phyloP scores from a whole-genome alignment of 37 sponge, comb jelly and placozoan genomes.

The Agelas oroides region DNA sequence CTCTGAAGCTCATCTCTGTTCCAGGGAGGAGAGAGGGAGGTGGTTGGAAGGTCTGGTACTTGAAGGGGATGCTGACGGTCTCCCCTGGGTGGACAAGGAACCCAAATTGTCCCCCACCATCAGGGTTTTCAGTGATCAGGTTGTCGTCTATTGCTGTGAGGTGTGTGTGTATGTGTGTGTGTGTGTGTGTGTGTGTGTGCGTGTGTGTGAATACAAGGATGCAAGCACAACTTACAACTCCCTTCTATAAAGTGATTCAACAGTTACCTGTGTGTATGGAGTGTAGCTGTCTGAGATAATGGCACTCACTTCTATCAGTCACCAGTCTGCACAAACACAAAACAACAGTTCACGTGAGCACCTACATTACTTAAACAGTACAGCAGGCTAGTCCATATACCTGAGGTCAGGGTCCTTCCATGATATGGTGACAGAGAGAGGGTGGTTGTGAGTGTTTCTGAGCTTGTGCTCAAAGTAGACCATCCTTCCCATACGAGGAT shows the following conservation, averaged over 20 bases:
- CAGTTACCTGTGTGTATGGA: conserved; percentile 24
- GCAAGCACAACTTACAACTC: neutral
- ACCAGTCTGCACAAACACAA: conserved; percentile 37
- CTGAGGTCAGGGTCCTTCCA: conserved; percentile 45
- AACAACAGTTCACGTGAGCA: too few species aligned
- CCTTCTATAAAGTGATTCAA: neutral
- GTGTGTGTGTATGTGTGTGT: neutral
- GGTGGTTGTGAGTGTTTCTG: conserved; percentile 35
- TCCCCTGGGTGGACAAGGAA: conserved; percentile 63
- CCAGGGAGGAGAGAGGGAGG: too few species aligned
- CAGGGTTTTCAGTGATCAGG: conserved; percentile 7
- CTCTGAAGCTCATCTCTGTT: too few species aligned
- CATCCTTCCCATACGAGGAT: conserved; percentile 7
- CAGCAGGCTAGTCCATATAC: neutral
- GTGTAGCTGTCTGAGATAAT: conserved; percentile 18
- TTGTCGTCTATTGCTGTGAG: conserved; percentile 22
- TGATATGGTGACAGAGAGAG: conserved; percentile 23
- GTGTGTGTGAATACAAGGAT: neutral
- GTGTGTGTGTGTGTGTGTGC: too few species aligned
- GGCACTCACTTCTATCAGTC: conserved; percentile 16
- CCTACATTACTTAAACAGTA: too few species aligned
- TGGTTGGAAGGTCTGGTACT: conserved; percentile 38
- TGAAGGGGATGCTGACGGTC: conserved; percentile 57
- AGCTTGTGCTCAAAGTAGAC: conserved; percentile 53
- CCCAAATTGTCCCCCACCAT: conserved; percentile 17